Percentiles rank a stretch among this genome's conserved stretches.
Conservation (phyloP, 2,797 vertebrate genomes). For the Morelia viridis region DNA sequence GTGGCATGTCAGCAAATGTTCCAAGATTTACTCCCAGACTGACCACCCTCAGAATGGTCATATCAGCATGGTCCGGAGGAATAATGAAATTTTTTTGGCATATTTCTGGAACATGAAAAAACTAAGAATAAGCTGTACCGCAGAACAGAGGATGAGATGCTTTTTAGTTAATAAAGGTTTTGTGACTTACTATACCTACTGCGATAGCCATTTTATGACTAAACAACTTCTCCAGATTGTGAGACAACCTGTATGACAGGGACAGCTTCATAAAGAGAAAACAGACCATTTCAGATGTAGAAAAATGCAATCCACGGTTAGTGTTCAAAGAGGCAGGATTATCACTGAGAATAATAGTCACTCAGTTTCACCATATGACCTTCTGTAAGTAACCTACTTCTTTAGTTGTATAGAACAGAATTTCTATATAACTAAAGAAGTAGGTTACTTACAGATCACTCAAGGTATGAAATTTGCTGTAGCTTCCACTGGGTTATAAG, state of each 20-base stretch:
- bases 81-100: not conserved
- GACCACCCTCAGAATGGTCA: not conserved
- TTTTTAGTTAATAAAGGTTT: not conserved
- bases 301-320: too few relatives aligned
- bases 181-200: not conserved
- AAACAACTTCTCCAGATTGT: not conserved
- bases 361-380: not conserved
- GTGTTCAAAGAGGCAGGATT: not conserved
- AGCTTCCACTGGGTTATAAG: not conserved
- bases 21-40: not conserved
- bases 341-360: not conserved
- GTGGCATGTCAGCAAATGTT: not conserved
- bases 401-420: not conserved
- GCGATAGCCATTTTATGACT: not conserved
- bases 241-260: not conserved
- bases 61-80: not conserved
- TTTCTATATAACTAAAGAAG: not conserved
- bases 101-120: not conserved
- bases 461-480: not conserved
- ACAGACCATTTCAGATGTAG: not conserved
- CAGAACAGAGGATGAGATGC: not conserved
- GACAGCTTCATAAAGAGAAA: not conserved
- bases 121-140: not conserved
- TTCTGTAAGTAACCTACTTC: not conserved
- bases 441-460: not conserved